These are phyloP conservation scores for Mobula hypostoma DNA, from an alignment of 2,113 vertebrate genomes.

Conservation along the genomic window DNA sequence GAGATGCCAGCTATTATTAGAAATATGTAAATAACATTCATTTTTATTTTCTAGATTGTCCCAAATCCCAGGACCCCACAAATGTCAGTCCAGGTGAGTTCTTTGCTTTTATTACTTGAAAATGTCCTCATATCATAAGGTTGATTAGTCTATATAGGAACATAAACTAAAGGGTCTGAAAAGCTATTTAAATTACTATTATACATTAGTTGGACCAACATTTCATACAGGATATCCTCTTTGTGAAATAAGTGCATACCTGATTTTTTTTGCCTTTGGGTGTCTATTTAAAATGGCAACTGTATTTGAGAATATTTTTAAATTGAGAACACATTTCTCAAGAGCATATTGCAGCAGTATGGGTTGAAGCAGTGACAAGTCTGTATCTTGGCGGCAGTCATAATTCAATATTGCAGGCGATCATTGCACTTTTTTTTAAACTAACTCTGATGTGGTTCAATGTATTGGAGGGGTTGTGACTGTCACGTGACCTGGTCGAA, in stretches of 20 bases:
- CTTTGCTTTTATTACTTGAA: background rate
- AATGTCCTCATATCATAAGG: background rate
- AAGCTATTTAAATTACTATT: background rate
- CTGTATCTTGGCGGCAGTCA: too few relatives aligned
- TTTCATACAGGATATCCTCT: background rate
- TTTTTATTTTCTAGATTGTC: constrained; percentile 16
- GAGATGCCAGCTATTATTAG: background rate
- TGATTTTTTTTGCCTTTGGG: background rate
- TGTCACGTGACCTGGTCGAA: too few relatives aligned
- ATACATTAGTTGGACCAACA: background rate
- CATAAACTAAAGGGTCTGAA: too few relatives aligned
- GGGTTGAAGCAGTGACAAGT: too few relatives aligned
- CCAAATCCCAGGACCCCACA: background rate
- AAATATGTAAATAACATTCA: background rate
- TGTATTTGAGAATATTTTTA: background rate
- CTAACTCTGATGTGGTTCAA: too few relatives aligned
- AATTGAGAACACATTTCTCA: background rate
- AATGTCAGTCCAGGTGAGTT: background rate
- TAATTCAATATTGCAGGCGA: too few relatives aligned
- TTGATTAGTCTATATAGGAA: background rate
- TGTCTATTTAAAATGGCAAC: background rate
- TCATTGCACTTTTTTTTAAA: too few relatives aligned
- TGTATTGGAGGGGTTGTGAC: too few relatives aligned
- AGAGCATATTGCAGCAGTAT: too few relatives aligned
- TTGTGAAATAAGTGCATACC: background rate